Evolutionary conservation across 1,140 invertebrate species (phyloP), one percentile per base, ranked within the genome.

Genomic region (Rhyacophila brunnea): DNA sequence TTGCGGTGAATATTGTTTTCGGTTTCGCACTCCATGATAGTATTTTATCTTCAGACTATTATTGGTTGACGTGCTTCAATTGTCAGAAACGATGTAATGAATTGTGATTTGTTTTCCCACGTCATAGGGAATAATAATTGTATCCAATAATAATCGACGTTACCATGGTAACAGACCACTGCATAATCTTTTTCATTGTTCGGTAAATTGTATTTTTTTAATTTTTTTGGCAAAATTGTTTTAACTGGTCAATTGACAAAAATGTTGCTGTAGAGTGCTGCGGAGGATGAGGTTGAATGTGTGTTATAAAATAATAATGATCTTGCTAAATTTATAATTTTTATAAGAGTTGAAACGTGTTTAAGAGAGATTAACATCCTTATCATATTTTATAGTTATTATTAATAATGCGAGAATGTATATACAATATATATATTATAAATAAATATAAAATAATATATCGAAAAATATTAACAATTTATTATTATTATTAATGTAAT

Each of bases 401-500:
- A 35, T 58, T 44, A 52, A 28, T 43, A 53, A 58, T 58, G 50
- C 49, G 36, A 62, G 38, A n/a, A 34, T 45, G 19, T 15, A 55
- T 11, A 42, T 23, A 60, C 18, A 48, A 49, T 60, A 47, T 62
- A 62, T 53, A 62, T 62, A 57, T 43, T 48, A 45, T 43, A 56
- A 19, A 52, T 28, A 54, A 35, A 63, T 47, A 55, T 58, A 55
- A 63, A 58, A 63, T 63, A 63, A 63, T 63, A 63, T 63, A 63
- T 63, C 60, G 44, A 43, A 54, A 61, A 62, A 58, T 63, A 62
- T 58, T 59, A 63, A 63, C 56, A 58, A 54, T 54, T 59, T 63
- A 63, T 59, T 59, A 59, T 59, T 42, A 59, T 53, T 59, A 59
- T 55, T 63, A 62, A 47, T 62, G 61, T 63, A 63, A 62, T 58